Evolutionary conservation across 1,140 invertebrate genomes (phyloP).

Genomic region (Drosophila pachea): DNA sequence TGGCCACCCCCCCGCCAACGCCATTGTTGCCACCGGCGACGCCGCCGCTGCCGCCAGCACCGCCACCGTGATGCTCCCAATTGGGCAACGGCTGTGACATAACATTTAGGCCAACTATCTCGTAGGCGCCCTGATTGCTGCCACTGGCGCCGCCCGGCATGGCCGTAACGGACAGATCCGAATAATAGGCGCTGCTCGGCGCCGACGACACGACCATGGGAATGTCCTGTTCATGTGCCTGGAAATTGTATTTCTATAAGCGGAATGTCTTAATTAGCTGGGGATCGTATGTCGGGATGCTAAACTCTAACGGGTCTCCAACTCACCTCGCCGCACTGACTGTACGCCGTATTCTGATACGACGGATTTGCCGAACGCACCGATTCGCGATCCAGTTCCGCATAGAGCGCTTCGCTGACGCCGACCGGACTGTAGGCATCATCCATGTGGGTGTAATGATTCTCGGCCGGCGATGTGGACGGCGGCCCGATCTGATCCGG

Average conservation of each 20-base stretch:
- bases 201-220: slow-evolving; percentile 83
- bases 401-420: slow-evolving; percentile 83
- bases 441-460: slow-evolving; percentile 86
- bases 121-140: slow-evolving; percentile 80
- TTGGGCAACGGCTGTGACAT: slow-evolving; percentile 78
- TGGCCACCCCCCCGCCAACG: slow-evolving; percentile 28
- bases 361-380: slow-evolving; percentile 81
- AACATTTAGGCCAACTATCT: slow-evolving; percentile 80
- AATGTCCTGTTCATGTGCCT: slow-evolving; percentile 82
- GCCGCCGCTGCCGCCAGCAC: slow-evolving; percentile 22
- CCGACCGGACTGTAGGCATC: slow-evolving; percentile 81
- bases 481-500: slow-evolving; percentile 79
- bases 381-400: slow-evolving; percentile 82
- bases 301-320: neutral
- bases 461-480: slow-evolving; percentile 81
- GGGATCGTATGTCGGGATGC: neutral
- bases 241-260: slow-evolving; percentile 75
- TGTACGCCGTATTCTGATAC: slow-evolving; percentile 86
- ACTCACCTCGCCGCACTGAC: slow-evolving; percentile 81
- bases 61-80: slow-evolving; percentile 70
- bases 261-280: neutral
- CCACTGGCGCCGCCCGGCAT: slow-evolving; percentile 75
- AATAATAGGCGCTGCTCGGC: slow-evolving; percentile 86
- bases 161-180: slow-evolving; percentile 82
- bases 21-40: slow-evolving; percentile 23